Conservation (phyloP, 2,797 vertebrate genomes). For the Arctocebus calabarensis region DNA sequence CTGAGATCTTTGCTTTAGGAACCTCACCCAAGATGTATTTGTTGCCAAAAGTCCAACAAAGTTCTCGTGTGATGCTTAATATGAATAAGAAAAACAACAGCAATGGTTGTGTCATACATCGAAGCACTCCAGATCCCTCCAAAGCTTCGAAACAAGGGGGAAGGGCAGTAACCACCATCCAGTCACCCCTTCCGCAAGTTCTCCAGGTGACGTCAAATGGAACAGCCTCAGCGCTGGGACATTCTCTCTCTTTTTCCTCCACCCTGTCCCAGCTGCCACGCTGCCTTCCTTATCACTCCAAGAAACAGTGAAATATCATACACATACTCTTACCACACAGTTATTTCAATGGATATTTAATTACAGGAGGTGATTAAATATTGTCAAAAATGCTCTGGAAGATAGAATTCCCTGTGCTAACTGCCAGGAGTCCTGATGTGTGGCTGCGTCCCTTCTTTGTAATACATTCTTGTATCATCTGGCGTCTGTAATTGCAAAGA, state of each 20-base stretch:
- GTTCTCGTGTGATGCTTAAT: neutral
- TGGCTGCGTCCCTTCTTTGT: neutral
- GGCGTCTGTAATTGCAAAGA: neutral
- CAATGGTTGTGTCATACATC: neutral
- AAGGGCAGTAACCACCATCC: neutral
- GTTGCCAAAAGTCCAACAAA: neutral
- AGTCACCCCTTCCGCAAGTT: neutral
- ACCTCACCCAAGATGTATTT: neutral
- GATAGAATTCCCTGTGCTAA: neutral
- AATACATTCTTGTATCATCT: neutral
- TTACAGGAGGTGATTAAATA: neutral
- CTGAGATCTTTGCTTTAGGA: neutral
- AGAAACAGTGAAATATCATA: neutral
- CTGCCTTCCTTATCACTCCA: neutral
- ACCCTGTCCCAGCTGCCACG: neutral
- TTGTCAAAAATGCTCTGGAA: neutral
- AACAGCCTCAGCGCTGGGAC: neutral
- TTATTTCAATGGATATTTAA: neutral
- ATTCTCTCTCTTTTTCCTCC: neutral
- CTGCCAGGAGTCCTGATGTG: neutral
- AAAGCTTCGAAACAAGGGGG: neutral
- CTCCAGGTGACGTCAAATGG: neutral
- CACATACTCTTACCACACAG: neutral
- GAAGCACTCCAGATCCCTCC: neutral
- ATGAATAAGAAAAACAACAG: neutral